These are phyloP conservation scores for Rotaria macrura DNA, from an alignment of 2,888 invertebrate species.

Conservation along the genomic window DNA sequence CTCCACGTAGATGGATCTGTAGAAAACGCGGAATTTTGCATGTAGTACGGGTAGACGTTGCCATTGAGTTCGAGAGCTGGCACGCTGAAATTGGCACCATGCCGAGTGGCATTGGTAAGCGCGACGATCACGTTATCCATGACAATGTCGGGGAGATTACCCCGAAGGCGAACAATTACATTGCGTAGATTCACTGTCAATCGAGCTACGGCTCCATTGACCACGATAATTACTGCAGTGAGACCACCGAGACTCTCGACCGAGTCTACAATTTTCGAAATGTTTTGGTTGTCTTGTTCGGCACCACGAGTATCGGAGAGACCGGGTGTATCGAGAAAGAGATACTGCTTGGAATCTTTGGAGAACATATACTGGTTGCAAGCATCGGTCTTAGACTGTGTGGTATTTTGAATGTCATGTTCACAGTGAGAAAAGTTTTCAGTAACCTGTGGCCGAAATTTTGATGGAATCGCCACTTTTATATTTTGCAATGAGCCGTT, in stretches of 20 bases:
- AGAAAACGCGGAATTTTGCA: constrained; percentile 9
- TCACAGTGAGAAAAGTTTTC: not conserved
- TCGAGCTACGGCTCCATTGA: not conserved
- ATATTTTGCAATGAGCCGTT: not conserved
- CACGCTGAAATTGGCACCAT: not conserved
- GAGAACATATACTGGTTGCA: constrained; percentile 9
- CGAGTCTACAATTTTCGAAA: not conserved
- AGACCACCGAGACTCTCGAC: not conserved
- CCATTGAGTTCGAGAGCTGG: not conserved
- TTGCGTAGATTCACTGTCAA: constrained; percentile 6
- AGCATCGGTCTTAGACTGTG: not conserved
- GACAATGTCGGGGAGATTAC: constrained; percentile 10
- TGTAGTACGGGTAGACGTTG: not conserved
- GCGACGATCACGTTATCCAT: constrained; percentile 17
- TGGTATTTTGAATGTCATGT: not conserved
- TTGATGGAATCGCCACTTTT: not conserved
- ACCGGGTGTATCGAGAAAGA: constrained; percentile 12
- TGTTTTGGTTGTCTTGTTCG: not conserved
- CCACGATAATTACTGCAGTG: not conserved
- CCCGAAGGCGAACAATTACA: not conserved
- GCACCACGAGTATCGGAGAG: constrained; percentile 4
- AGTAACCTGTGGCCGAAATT: not conserved
- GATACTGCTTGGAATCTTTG: not conserved
- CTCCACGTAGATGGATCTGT: not conserved
- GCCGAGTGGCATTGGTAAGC: not conserved